These are phyloP conservation scores for Lagodon rhomboides DNA, from an alignment of 2,797 vertebrate species.

Conservation along the genomic window DNA sequence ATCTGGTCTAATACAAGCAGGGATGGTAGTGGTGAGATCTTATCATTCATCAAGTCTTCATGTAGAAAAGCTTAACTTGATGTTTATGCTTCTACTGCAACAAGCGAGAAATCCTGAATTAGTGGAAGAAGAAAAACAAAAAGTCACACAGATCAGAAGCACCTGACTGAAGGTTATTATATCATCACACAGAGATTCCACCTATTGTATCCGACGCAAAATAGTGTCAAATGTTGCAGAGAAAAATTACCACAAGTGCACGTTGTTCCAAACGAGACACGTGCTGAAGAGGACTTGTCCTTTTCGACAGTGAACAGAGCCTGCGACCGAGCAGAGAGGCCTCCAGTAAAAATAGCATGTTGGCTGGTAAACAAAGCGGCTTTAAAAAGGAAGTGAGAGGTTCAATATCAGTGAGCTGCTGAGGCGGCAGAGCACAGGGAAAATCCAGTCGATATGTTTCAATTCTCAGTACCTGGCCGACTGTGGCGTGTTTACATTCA, in stretches of 20 bases:
- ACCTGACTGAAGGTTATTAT: rapidly evolving
- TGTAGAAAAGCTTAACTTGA: not conserved
- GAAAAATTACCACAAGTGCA: not conserved
- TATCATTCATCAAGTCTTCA: not conserved
- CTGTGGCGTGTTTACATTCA: slow-evolving; percentile 49
- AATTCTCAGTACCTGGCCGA: slow-evolving; percentile 42
- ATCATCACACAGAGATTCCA: not conserved
- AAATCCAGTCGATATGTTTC: slow-evolving; percentile 69
- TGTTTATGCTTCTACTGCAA: not conserved
- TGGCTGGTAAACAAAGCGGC: slow-evolving; percentile 90
- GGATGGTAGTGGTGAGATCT: not conserved
- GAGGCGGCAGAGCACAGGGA: slow-evolving; percentile 64
- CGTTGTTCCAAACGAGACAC: slow-evolving; percentile 32
- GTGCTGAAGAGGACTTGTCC: slow-evolving; percentile 51
- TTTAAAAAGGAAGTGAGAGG: slow-evolving; percentile 95
- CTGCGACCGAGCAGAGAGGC: slow-evolving; percentile 33
- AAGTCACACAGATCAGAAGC: not conserved
- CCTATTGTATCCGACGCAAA: not conserved
- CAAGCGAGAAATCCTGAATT: not conserved
- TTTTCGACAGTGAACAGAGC: slow-evolving; percentile 47
- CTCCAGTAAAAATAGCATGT: slow-evolving; percentile 89
- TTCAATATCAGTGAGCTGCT: slow-evolving; percentile 85
- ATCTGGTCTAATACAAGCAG: not conserved
- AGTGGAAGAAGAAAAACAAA: not conserved
- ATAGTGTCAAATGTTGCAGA: not conserved